phyloP scores from a whole-genome alignment of 2,888 invertebrate genomes.

The Priocnemis perturbator region DNA sequence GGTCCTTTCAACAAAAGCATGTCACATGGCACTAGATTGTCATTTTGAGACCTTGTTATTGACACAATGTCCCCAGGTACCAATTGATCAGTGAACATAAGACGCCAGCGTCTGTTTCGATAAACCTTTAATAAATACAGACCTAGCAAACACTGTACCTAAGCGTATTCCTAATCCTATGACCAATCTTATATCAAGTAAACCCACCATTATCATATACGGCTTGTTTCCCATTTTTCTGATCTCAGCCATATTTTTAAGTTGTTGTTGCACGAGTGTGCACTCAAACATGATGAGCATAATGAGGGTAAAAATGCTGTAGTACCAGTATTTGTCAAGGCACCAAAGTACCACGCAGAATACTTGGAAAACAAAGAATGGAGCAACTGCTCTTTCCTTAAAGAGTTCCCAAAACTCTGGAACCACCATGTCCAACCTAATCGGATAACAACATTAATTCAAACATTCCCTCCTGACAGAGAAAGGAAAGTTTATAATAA shows the following conservation, averaged over 20 bases:
- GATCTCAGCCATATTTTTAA: constrained; percentile 98
- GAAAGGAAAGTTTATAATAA: not conserved
- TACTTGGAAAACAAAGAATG: constrained; percentile 99
- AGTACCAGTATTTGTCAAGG: constrained; percentile 99
- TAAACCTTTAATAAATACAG: constrained; percentile 81
- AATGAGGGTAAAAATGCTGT: constrained; percentile 95
- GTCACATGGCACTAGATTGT: constrained; percentile 97
- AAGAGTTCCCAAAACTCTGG: constrained; percentile 98
- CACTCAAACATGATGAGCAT: constrained; percentile 98
- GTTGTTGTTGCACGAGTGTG: constrained; percentile 97
- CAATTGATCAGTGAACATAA: constrained; percentile 89
- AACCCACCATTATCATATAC: constrained; percentile 84
- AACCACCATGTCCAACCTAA: constrained; percentile 86
- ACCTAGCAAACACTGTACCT: constrained; percentile 6
- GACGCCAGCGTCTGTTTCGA: constrained; percentile 92
- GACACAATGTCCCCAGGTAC: constrained; percentile 98
- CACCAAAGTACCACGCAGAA: constrained; percentile 99
- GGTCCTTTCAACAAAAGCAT: constrained; percentile 94
- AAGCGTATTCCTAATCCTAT: not conserved
- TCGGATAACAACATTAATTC: constrained; percentile 49
- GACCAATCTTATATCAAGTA: not conserved
- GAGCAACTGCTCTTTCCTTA: constrained; percentile 97
- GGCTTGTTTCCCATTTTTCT: constrained; percentile 99
- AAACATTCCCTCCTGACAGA: not conserved
- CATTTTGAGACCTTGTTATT: constrained; percentile 90